Base-by-base conservation (phyloP, 2,113 vertebrate species). In the Perca flavescens region DNA sequence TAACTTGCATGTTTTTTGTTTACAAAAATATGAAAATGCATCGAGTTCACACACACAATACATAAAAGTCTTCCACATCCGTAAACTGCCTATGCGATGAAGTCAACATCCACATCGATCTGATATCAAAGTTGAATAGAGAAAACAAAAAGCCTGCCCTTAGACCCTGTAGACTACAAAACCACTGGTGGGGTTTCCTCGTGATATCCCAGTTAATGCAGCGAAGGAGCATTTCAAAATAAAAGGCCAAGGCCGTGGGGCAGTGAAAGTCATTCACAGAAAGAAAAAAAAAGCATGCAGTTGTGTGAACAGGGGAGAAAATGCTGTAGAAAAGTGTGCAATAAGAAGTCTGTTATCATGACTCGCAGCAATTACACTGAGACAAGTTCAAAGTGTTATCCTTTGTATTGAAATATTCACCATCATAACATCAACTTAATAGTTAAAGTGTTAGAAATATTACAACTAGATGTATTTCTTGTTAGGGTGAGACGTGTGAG, bases 401-500 rank as follows among this genome's bases (percentile, higher is more conserved):
- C 7, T 43, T 54, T 15, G 63, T 34, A 58, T 15, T 65, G 8
- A 83, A 40, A 72, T 31, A 22, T 81, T 58, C 19, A 63, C 46
- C 60, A 14, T 65, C 62, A 69, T 36, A 49, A 67, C 21, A 84
- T 53, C 28, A 67, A 47, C 49, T 40, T 34, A 28, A 56, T 17
- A 31, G 19, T 78, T 61, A 57, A 12, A 75, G 15, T 53, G 16
- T 58, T 77, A 25, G 17, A 46, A 25, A n/a, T 58, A 4, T 56
- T 47, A 77, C 34, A 77, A 28, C 36, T 79, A 58, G 9, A 78
- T 76, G 22, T 78, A 68, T 50, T 72, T 75, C 5, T 71, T 3
- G 46, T 91, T 83, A 82, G 76, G 40, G 36, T 65, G 50, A 71
- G 52, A 79, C 16, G 28, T 54, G 79, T 22, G 57, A 74, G 12